phyloP scores from a whole-genome alignment of 2,888 invertebrate species.

The Philaethria dido region DNA sequence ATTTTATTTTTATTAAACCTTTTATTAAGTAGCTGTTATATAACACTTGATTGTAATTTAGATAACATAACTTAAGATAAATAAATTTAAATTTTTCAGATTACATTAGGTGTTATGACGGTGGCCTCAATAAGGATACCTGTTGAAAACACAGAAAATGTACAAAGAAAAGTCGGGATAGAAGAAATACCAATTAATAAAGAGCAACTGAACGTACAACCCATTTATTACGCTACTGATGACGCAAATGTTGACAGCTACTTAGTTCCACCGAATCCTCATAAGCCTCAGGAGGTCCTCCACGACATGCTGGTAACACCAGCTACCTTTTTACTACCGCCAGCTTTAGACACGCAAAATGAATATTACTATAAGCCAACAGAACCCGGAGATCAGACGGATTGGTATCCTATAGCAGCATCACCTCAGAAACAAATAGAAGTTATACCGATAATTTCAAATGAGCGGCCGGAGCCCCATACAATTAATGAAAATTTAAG shows the following conservation, averaged over 20 bases:
- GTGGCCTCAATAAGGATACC: constrained; percentile 66
- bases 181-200: constrained; percentile 39
- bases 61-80: background rate
- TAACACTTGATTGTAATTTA: constrained; percentile 23
- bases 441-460: constrained; percentile 33
- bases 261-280: constrained; percentile 62
- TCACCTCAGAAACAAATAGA: constrained; percentile 48
- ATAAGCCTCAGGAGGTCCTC: constrained; percentile 56
- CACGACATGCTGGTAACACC: constrained; percentile 58
- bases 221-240: constrained; percentile 62
- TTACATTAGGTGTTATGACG: constrained; percentile 55
- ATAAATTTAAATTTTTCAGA: constrained; percentile 57
- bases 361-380: constrained; percentile 57
- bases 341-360: constrained; percentile 51
- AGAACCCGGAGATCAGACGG: constrained; percentile 63
- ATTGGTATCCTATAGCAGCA: constrained; percentile 73
- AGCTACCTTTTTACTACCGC: constrained; percentile 71
- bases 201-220: constrained; percentile 52
- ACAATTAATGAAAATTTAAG: constrained; percentile 41
- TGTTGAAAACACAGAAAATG: constrained; percentile 54
- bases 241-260: constrained; percentile 62
- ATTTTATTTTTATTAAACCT: constrained; percentile 31
- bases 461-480: constrained; percentile 16
- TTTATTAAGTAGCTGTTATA: constrained; percentile 22
- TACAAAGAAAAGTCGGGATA: constrained; percentile 42